Evolutionary conservation across 2,888 invertebrate genomes (phyloP).

Genomic region (Sphinx pinastri): DNA sequence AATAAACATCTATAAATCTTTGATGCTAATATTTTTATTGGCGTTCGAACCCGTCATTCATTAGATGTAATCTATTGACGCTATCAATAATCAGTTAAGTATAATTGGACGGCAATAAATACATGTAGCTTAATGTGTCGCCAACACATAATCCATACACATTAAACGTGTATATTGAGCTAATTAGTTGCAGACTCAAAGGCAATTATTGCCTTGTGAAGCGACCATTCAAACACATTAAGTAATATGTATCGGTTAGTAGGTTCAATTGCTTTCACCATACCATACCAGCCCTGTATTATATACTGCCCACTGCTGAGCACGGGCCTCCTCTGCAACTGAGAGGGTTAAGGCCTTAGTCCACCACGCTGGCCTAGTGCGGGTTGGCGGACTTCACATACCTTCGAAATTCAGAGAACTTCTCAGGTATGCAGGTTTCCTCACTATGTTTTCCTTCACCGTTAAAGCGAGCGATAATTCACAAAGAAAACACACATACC

Average conservation of each 20-base stretch:
- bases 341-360: too few species aligned
- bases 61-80: constrained; percentile 19
- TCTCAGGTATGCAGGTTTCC: too few species aligned
- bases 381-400: too few species aligned
- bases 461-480: too few species aligned
- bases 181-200: constrained; percentile 25
- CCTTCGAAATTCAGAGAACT: too few species aligned
- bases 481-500: too few species aligned
- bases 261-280: too few species aligned
- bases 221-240: constrained; percentile 1
- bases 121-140: constrained; percentile 25
- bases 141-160: constrained; percentile 24
- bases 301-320: too few species aligned
- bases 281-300: too few species aligned
- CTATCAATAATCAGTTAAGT: constrained; percentile 24
- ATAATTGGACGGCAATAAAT: constrained; percentile 28
- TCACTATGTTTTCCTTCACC: too few species aligned
- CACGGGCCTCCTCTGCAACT: too few species aligned
- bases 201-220: constrained; percentile 8
- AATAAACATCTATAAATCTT: background rate
- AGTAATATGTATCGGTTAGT: background rate
- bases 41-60: background rate
- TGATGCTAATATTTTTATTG: background rate
- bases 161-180: constrained; percentile 20
- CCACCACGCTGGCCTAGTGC: too few species aligned